Evolutionary conservation across 2,888 invertebrate species (phyloP), one percentile per base, ranked within the genome.

Genomic region (Eurytoma californica): DNA sequence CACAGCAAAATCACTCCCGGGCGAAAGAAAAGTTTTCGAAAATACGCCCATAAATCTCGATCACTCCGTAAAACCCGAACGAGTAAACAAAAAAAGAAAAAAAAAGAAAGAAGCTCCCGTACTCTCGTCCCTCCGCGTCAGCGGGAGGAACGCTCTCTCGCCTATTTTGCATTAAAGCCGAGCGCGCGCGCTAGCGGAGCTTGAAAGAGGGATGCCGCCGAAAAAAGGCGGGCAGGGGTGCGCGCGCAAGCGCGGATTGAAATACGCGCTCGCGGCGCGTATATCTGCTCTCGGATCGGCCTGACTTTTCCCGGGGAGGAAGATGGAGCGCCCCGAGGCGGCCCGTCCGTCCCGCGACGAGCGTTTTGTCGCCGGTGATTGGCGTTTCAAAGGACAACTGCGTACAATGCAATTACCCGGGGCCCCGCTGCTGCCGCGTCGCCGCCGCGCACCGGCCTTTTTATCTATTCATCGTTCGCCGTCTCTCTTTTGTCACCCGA

Each of bases 321-420:
- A 78, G 72, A 78, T 58, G 67, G 77, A 61, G 28, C 65, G 58
- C 20, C 39, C 7, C 30, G 61, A 18, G 57, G 51, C 47, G 55
- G 72, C 13, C 30, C 60, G 67, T 20, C 24, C 55, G 78, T 39
- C 69, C 61, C 88, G 85, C 86, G 88, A 89, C 88, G 88, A 89
- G 86, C 89, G 87, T 89, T 89, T 89, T 89, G 89, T 89, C 89
- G 88, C 87, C 82, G 84, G 88, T 89, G 89, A 89, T 89, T 89
- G 89, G 89, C 89, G 85, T 88, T 86, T 89, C 87, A 89, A 89
- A 89, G 89, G 88, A 88, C 88, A 87, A 87, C 88, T 86, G 87
- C 87, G 88, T 87, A 89, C 89, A 89, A 88, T 88, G 89, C 89
- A 89, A 89, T 89, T 89, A 89, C 89, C 89, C 86, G 84, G 87